Evolutionary conservation across 2,113 vertebrate species (phyloP), one percentile per base, ranked within the genome.

Genomic region (Apodemus sylvaticus): DNA sequence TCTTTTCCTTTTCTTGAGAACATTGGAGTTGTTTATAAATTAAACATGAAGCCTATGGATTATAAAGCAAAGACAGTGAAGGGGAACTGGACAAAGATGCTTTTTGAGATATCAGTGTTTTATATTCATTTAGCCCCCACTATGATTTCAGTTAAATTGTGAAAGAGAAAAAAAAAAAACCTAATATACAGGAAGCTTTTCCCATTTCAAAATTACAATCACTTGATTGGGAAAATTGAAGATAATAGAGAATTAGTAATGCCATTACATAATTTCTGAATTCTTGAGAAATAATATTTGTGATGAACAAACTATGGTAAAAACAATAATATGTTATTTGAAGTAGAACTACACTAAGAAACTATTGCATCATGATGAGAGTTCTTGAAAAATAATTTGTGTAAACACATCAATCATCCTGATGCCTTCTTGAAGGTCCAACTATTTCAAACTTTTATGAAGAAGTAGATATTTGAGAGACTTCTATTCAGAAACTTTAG

Each of bases 401-500:
- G 3, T 31, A 73, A 78, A 70, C 39, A 31, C 48, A 91, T 89
- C n/a, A 68, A 4, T 51, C 12, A 86, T 4, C 0, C 36, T 24
- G 77, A 31, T 31, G 13, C 26, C 62, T 70, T 87, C 20, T 95
- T 76, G n/a, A 91, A 58, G 60, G 74, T 55, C 73, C 22, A 83
- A 10, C 11, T 9, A 51, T 36, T 62, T 53, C 13, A 29, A 82
- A 77, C 12, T 88, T 62, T 83, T 92, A 76, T 17, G 3, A n/a
- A 55, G 48, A 13, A 12, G 7, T 45, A 51, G 22, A 0, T 76
- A 74, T 91, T 85, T 78, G 34, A 85, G n/a, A 48, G 4, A 26
- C 9, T 31, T 91, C 20, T 92, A 45, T 60, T 93, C 9, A 93
- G 60, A 92, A 90, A 96, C 64, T n/a, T 71, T 79, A 77, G 11